Percentiles rank a stretch among this genome's conserved stretches.
Evolutionary conservation across 2,797 vertebrate genomes (phyloP).

Genomic region (Schizothorax lantsangensis): DNA sequence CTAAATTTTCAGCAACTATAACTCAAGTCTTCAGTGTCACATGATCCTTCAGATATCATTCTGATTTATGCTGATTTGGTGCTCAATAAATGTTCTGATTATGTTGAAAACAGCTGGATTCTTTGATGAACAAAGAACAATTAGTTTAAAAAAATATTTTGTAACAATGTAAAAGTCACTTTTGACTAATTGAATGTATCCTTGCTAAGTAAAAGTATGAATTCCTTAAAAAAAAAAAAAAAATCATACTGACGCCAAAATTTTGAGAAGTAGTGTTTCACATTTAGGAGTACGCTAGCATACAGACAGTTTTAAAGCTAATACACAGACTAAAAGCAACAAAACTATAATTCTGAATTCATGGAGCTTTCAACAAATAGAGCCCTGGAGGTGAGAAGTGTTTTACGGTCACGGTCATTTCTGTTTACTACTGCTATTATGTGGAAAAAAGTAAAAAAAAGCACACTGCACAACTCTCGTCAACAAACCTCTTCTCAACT

Average conservation of each 20-base stretch:
- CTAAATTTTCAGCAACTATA: not conserved
- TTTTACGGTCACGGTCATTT: not conserved
- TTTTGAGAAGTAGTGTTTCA: not conserved
- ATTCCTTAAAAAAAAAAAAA: not conserved
- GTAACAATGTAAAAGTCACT: not conserved
- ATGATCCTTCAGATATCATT: not conserved
- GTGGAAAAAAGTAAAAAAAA: not conserved
- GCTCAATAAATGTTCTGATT: not conserved
- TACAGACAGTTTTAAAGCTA: not conserved
- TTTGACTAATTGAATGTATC: not conserved
- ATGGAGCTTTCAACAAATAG: not conserved
- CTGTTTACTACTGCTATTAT: conserved; percentile 8
- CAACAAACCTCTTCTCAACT: conserved; percentile 8
- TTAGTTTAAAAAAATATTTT: not conserved
- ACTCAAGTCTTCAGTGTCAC: too few species aligned
- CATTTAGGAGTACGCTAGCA: not conserved
- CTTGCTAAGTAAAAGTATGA: not conserved
- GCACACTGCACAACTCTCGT: not conserved
- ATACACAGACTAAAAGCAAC: not conserved
- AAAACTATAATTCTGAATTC: not conserved
- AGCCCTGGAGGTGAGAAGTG: conserved; percentile 14
- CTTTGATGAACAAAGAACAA: not conserved
- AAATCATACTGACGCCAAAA: not conserved
- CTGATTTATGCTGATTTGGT: not conserved
- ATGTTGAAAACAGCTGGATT: not conserved